Base-by-base conservation (phyloP, 2,888 invertebrate genomes). In the Anodontia alba region DNA sequence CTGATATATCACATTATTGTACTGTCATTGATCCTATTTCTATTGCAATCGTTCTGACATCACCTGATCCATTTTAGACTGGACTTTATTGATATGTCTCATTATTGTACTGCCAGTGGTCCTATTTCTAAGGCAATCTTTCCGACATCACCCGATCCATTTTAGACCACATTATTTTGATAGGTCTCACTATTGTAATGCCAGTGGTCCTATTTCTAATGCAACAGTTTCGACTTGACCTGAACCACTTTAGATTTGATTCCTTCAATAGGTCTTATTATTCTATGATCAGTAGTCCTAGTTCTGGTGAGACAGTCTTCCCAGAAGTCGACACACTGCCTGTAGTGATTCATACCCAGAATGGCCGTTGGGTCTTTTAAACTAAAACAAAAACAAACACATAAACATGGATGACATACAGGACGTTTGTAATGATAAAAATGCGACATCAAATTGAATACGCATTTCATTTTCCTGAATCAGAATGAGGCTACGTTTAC, bases 331-430 rank as follows among this genome's bases (percentile, higher is more conserved):
- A 78, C 73, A 49, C 78, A 78, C 20, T 23, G 26, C 38, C 78
- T 54, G 36, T 78, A 78, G 36, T 78, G 78, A 29, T 78, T 78
- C 68, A 78, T 73, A 0, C 38, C 54, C 15, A 78, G 29, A 26
- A 74, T 46, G 5, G 69, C 54, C 26, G 54, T 5, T 0, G 78
- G 78, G 29, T 78, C 78, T 43, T 62, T 78, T 26, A 62, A 78
- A 67, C 77, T 77, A 72, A 43, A 71, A 71, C 31, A 31, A 29
- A 3, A 69, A 49, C n/a, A n/a, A n/a, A n/a, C n/a, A n/a, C n/a
- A n/a, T n/a, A n/a, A 42, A n/a, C n/a, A n/a, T n/a, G n/a, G n/a
- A n/a, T n/a, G 46, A 46, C 12, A 46, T 46, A 12, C 46, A 46
- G 17, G 12, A 46, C 17, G 46, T 46, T 46, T 46, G n/a, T n/a